A percentile compares a stretch with the other conserved stretches of the same genome.
phyloP scores from a whole-genome alignment of 1,140 invertebrate genomes.

The Hypsibius dujardini region DNA sequence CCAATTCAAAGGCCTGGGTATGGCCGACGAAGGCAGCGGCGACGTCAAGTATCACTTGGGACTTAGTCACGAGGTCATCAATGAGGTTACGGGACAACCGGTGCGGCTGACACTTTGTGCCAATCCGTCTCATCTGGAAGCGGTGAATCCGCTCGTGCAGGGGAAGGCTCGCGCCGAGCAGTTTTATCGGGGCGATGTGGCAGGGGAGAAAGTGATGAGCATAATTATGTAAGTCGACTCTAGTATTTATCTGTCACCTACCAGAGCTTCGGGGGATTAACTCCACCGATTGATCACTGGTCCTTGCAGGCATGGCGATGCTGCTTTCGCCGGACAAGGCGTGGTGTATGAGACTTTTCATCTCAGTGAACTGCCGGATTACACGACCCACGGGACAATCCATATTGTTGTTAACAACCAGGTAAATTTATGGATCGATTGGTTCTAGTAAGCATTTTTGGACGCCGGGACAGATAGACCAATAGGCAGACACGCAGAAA shows the following conservation, averaged over 20 bases:
- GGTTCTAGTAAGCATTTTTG: neutral
- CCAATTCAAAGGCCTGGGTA: neutral
- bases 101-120: conserved; percentile 8
- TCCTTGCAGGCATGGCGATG: conserved; percentile 35
- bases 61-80: conserved; percentile 7
- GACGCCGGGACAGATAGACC: too few relatives aligned
- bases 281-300: too few relatives aligned
- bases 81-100: neutral
- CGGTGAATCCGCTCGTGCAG: conserved; percentile 17
- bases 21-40: neutral
- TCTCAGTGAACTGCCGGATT: conserved; percentile 38
- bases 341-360: conserved; percentile 42
- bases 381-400: conserved; percentile 39
- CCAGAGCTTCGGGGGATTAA: too few relatives aligned
- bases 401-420: conserved; percentile 40
- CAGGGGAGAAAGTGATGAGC: conserved; percentile 13
- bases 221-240: neutral
- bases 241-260: too few relatives aligned
- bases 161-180: neutral
- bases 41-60: conserved; percentile 20
- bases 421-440: conserved; percentile 24
- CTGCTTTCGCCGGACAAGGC: conserved; percentile 41
- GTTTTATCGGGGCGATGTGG: conserved; percentile 15
- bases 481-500: too few relatives aligned
- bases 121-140: conserved; percentile 20